Conservation (phyloP, 2,113 vertebrate genomes). For the Dendropsophus ebraccatus region DNA sequence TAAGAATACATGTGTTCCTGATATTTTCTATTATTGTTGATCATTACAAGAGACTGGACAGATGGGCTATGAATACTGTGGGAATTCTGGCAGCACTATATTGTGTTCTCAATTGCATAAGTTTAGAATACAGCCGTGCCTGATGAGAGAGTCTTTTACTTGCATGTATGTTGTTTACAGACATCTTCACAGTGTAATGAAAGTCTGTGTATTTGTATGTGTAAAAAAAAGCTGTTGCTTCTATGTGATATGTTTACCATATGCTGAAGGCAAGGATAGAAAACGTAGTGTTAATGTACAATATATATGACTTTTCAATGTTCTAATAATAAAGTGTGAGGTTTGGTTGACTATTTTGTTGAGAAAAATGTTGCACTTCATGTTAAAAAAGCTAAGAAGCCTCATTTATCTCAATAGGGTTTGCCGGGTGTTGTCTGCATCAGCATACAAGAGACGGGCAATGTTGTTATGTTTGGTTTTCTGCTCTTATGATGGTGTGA, state of each 20-base stretch:
- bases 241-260: background rate
- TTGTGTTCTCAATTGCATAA: background rate
- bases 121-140: background rate
- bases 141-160: background rate
- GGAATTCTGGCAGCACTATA: background rate
- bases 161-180: background rate
- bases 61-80: constrained; percentile 5
- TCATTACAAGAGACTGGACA: constrained; percentile 4
- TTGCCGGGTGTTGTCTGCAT: no score
- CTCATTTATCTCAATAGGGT: no score
- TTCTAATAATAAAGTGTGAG: background rate
- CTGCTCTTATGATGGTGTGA: no score
- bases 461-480: no score
- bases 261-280: background rate
- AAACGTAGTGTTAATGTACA: background rate
- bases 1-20: background rate
- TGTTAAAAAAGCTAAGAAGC: no score
- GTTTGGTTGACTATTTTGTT: no score
- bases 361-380: no score
- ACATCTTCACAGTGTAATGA: background rate
- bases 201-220: background rate
- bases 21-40: background rate
- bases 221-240: background rate
- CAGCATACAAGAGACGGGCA: no score
- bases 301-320: background rate